Conservation (phyloP, 2,888 invertebrate genomes). For the Tortrix viridana region DNA sequence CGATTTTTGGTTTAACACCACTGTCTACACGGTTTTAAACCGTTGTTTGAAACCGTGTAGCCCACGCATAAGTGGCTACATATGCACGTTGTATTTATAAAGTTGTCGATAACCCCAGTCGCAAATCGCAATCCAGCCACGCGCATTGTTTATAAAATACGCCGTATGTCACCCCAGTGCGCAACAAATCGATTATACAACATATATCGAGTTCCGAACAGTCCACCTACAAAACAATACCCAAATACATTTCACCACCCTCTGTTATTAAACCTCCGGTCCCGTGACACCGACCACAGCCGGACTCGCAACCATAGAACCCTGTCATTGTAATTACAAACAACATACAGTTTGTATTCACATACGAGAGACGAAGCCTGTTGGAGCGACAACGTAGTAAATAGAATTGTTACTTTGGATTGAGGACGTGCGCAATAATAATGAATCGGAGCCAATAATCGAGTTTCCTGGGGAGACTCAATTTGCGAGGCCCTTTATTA, state of each 20-base stretch:
- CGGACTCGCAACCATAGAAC: neutral
- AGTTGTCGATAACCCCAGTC: too few relatives aligned
- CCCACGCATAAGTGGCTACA: too few relatives aligned
- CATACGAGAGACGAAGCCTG: neutral
- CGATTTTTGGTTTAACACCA: too few relatives aligned
- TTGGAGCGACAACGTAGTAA: conserved; percentile 4
- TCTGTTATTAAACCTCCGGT: conserved; percentile 21
- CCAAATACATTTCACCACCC: conserved; percentile 23
- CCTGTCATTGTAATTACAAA: conserved; percentile 4
- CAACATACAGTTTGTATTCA: neutral
- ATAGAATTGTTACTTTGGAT: conserved; percentile 5
- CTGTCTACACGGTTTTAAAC: too few relatives aligned
- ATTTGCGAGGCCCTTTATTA: conserved; percentile 63
- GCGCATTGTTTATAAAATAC: too few relatives aligned
- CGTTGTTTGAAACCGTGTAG: too few relatives aligned
- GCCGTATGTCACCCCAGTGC: too few relatives aligned
- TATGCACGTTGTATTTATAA: too few relatives aligned
- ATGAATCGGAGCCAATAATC: conserved; percentile 64
- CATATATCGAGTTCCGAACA: neutral
- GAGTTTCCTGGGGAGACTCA: conserved; percentile 63
- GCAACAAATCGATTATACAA: neutral
- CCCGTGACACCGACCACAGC: conserved; percentile 22
- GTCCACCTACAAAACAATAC: conserved; percentile 13
- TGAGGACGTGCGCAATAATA: conserved; percentile 18
- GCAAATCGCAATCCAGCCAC: too few relatives aligned